These are phyloP conservation scores for Cololabis saira DNA, from an alignment of 2,113 vertebrate genomes.

Conservation along the genomic window DNA sequence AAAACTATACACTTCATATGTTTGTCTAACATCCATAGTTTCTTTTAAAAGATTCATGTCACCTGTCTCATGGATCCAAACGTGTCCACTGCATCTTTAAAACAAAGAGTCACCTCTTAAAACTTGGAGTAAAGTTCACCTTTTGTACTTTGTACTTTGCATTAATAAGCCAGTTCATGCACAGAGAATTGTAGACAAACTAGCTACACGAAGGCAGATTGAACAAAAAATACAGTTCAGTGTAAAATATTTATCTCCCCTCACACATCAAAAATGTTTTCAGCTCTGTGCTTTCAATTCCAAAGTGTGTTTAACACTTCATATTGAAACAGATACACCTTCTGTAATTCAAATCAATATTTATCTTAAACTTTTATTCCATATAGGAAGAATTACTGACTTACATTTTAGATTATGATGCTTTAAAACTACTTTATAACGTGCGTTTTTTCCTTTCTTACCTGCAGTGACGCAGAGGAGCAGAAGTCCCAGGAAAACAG, in stretches of 20 bases:
- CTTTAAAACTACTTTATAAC: not conserved
- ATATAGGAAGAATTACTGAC: too few species aligned
- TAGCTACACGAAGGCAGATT: too few species aligned
- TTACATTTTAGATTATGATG: not conserved
- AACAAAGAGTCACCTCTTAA: conserved; percentile 1
- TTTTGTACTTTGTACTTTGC: too few species aligned
- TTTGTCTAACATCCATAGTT: not conserved
- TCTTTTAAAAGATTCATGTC: not conserved
- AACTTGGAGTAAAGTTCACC: not conserved
- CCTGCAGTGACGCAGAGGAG: conserved; percentile 64
- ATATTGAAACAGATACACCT: too few species aligned
- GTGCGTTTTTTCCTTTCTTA: conserved; percentile 17
- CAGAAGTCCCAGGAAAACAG: conserved; percentile 66
- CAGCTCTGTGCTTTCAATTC: too few species aligned
- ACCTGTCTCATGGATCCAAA: conserved; percentile 56
- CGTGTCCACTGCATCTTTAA: conserved; percentile 46
- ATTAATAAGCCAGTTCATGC: not conserved
- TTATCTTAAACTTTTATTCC: too few species aligned
- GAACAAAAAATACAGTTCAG: too few species aligned
- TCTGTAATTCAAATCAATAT: too few species aligned
- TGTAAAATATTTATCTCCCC: too few species aligned
- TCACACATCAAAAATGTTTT: too few species aligned
- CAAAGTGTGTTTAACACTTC: too few species aligned
- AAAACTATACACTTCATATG: not conserved
- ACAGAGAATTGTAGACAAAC: too few species aligned